phyloP scores from a whole-genome alignment of 2,797 vertebrate genomes.

The Epinephelus malabaricus region DNA sequence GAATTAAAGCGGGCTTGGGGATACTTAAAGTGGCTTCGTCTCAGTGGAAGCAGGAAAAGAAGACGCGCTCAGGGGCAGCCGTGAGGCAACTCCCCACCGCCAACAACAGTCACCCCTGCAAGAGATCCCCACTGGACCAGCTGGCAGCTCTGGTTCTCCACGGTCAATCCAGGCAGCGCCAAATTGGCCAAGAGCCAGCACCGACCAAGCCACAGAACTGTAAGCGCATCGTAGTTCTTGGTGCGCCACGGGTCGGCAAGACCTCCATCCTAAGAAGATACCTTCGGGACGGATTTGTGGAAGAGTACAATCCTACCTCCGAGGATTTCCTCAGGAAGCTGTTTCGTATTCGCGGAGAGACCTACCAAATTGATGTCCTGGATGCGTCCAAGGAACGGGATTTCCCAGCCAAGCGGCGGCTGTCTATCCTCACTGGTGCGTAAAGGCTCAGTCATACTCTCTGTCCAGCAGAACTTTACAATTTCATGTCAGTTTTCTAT shows the following conservation, averaged over 20 bases:
- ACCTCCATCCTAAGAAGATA: slow-evolving; percentile 86
- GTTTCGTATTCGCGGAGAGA: slow-evolving; percentile 85
- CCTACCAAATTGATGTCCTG: slow-evolving; percentile 86
- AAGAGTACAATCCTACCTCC: slow-evolving; percentile 85
- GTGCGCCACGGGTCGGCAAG: slow-evolving; percentile 86
- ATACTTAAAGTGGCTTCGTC: slow-evolving; percentile 80
- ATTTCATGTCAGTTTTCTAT: background rate
- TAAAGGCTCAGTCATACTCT: slow-evolving; percentile 8
- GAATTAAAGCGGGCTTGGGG: slow-evolving; percentile 82
- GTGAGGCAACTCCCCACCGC: slow-evolving; percentile 39
- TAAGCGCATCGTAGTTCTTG: slow-evolving; percentile 86
- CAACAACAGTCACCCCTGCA: slow-evolving; percentile 54
- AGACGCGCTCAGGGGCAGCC: slow-evolving; percentile 59
- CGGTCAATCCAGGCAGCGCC: slow-evolving; percentile 64
- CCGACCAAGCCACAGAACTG: slow-evolving; percentile 83
- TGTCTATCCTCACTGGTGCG: slow-evolving; percentile 88
- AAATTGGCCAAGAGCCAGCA: slow-evolving; percentile 56
- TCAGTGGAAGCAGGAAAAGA: slow-evolving; percentile 83
- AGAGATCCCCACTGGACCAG: slow-evolving; percentile 78
- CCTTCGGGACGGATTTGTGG: slow-evolving; percentile 84
- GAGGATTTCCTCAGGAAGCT: slow-evolving; percentile 87
- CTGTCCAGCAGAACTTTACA: background rate
- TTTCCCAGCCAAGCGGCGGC: slow-evolving; percentile 86
- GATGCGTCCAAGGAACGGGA: slow-evolving; percentile 85
- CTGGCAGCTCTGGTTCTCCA: slow-evolving; percentile 78